phyloP scores from a whole-genome alignment of 1,140 invertebrate species.

The Eufriesea mexicana region DNA sequence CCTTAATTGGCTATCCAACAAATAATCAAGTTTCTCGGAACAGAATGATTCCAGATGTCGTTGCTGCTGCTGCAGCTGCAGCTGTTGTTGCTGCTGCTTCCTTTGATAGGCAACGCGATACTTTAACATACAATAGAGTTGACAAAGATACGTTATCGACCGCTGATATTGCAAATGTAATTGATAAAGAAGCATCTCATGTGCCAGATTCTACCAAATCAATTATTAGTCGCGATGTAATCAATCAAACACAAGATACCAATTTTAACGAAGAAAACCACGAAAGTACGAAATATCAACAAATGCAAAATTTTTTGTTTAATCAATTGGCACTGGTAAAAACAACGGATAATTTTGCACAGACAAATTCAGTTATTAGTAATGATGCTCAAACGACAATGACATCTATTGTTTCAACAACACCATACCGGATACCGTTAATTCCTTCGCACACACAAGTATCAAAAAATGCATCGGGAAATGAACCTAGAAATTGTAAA shows the following conservation, averaged over 20 bases:
- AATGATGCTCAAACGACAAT: slow-evolving; percentile 6
- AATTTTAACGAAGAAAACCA: slow-evolving; percentile 33
- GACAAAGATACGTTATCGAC: slow-evolving; percentile 5
- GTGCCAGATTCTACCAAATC: not conserved
- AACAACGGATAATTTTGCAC: slow-evolving; percentile 28
- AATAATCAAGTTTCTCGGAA: slow-evolving; percentile 32
- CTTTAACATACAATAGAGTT: slow-evolving; percentile 26
- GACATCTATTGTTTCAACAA: slow-evolving; percentile 1
- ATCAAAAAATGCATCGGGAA: not conserved
- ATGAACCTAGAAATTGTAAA: slow-evolving; percentile 63
- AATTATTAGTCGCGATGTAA: not conserved
- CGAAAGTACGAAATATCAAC: slow-evolving; percentile 26
- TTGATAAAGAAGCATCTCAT: slow-evolving; percentile 7
- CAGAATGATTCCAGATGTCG: slow-evolving; percentile 59
- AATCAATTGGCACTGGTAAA: slow-evolving; percentile 37
- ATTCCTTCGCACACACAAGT: not conserved
- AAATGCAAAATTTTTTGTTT: slow-evolving; percentile 48
- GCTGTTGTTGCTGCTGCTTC: slow-evolving; percentile 60
- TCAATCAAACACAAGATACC: slow-evolving; percentile 4
- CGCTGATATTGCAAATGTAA: slow-evolving; percentile 7
- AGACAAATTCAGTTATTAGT: slow-evolving; percentile 2
- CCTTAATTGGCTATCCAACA: slow-evolving; percentile 24
- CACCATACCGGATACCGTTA: not conserved
- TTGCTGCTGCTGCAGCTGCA: slow-evolving; percentile 60
- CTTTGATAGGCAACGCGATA: slow-evolving; percentile 43